Evolutionary conservation across 2,797 vertebrate genomes (phyloP).

Genomic region (Gallinago solitaria): DNA sequence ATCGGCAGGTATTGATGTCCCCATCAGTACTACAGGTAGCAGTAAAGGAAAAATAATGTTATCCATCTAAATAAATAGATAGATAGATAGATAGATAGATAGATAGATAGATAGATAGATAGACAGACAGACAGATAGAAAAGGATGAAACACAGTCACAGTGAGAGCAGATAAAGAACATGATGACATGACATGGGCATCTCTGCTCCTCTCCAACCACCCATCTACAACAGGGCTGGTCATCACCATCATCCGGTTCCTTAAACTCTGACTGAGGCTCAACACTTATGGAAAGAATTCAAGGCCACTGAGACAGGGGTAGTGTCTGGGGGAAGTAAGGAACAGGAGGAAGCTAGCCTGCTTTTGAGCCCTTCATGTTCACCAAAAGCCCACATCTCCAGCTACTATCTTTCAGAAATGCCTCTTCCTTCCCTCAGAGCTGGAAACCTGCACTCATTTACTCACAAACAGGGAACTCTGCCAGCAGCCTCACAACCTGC

Average conservation of each 20-base stretch:
- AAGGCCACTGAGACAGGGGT: fast-evolving
- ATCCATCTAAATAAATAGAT: neutral
- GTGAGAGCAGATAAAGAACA: neutral
- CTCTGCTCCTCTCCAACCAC: neutral
- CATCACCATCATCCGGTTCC: neutral
- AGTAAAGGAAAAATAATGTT: neutral
- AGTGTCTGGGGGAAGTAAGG: neutral
- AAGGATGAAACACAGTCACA: neutral
- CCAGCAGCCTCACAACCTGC: constrained; percentile 55
- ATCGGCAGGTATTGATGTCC: neutral
- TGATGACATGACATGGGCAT: neutral
- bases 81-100: neutral
- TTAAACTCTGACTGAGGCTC: neutral
- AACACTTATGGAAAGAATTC: neutral
- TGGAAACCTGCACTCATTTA: neutral
- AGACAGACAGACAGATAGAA: neutral
- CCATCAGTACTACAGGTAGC: neutral
- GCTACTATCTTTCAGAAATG: neutral
- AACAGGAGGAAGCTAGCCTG: neutral
- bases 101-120: neutral
- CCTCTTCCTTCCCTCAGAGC: neutral
- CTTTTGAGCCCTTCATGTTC: neutral
- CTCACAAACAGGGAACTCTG: constrained; percentile 20
- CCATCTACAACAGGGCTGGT: neutral
- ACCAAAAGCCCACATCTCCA: neutral